Conservation (phyloP, 2,888 invertebrate species). For the Synergus laeviventris region DNA sequence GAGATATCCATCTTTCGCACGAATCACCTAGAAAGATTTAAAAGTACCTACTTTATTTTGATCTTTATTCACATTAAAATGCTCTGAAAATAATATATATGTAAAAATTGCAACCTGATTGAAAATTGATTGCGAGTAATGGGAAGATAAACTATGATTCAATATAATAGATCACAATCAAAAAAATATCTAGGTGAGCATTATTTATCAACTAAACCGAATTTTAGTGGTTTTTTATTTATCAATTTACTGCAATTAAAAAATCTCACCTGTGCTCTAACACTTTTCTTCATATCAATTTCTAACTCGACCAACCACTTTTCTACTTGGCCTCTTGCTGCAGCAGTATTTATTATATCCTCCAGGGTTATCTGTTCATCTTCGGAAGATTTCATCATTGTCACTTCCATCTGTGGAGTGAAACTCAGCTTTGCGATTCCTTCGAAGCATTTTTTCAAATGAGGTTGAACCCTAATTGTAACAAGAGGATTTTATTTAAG, state of each 20-base stretch:
- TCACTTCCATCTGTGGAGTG: slow-evolving; percentile 78
- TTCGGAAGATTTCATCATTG: slow-evolving; percentile 79
- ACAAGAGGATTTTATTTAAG: background rate
- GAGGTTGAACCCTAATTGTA: slow-evolving; percentile 78
- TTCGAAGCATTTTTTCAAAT: slow-evolving; percentile 82
- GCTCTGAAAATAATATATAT: background rate
- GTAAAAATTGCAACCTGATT: background rate
- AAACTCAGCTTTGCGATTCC: slow-evolving; percentile 79
- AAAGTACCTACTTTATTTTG: too few species aligned
- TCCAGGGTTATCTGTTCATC: slow-evolving; percentile 77
- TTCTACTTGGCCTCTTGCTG: slow-evolving; percentile 78
- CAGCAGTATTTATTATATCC: slow-evolving; percentile 77
- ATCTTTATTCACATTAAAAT: background rate
- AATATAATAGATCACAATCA: background rate
- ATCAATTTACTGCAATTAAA: background rate
- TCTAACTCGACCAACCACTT: slow-evolving; percentile 73
- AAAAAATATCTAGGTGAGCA: background rate
- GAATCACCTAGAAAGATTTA: slow-evolving; percentile 67
- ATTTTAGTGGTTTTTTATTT: background rate
- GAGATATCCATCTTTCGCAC: slow-evolving; percentile 75
- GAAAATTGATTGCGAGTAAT: too few species aligned
- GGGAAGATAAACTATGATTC: too few species aligned
- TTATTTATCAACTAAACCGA: background rate
- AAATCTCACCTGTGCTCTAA: slow-evolving; percentile 75
- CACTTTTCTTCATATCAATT: slow-evolving; percentile 76